Evolutionary conservation across 2,113 vertebrate genomes (phyloP).

Genomic region (Passer domesticus): DNA sequence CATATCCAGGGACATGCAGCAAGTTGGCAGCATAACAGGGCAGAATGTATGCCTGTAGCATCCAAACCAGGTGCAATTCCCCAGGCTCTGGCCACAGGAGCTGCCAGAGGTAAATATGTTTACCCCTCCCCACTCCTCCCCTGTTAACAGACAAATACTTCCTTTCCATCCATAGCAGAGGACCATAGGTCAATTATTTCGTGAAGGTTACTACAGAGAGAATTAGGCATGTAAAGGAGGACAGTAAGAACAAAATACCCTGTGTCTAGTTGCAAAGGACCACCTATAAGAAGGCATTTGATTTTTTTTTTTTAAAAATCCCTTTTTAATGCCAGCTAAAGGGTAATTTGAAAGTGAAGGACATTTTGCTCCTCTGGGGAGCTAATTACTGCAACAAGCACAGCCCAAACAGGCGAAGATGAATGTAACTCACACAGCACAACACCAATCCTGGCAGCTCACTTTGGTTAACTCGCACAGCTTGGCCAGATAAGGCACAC

Average conservation of each 20-base stretch:
- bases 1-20: not conserved
- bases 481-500: not conserved
- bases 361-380: constrained; percentile 58
- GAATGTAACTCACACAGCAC: constrained; percentile 25
- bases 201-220: not conserved
- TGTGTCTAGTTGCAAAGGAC: not conserved
- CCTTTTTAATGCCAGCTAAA: constrained; percentile 47
- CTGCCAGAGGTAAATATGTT: not conserved
- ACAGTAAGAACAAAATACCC: constrained; percentile 5
- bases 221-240: not conserved
- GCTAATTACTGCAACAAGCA: constrained; percentile 55
- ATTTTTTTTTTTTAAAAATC: not conserved
- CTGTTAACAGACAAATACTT: not conserved
- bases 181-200: not conserved
- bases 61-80: not conserved
- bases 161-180: not conserved
- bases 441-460: not conserved
- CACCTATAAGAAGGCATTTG: constrained; percentile 7
- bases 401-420: constrained; percentile 2
- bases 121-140: not conserved
- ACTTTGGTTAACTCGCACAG: not conserved
- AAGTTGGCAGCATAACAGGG: not conserved
- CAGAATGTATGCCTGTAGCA: not conserved
- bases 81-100: not conserved
- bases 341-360: constrained; percentile 64